Conservation (phyloP, 2,113 vertebrate genomes). For the Chaetops frenatus region DNA sequence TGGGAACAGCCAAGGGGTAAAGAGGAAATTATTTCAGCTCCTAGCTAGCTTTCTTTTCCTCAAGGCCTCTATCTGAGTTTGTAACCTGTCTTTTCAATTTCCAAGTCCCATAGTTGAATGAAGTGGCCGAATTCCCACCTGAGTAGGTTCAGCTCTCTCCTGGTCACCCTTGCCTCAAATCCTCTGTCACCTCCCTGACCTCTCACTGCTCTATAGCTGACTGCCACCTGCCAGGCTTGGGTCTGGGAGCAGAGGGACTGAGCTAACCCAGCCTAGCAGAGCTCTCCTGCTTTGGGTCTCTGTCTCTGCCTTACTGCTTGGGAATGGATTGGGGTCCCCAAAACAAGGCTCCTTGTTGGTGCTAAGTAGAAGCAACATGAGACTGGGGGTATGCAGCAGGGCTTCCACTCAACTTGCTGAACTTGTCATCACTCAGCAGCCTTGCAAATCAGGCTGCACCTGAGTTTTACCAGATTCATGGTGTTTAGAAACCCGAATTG, state of each 20-base stretch:
- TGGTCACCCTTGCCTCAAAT: neutral
- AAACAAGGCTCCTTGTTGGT: neutral
- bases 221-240: neutral
- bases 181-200: neutral
- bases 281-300: neutral
- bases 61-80: neutral
- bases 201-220: neutral
- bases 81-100: neutral
- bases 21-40: neutral
- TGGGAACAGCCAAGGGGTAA: neutral
- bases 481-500: neutral
- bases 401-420: neutral
- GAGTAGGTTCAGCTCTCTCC: neutral
- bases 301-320: neutral
- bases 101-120: neutral
- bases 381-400: neutral
- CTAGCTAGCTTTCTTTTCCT: neutral
- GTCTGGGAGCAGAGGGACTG: neutral
- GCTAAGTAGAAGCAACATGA: neutral
- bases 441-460: neutral
- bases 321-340: neutral
- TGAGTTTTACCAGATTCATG: neutral
- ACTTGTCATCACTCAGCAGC: neutral
- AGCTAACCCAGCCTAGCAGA: neutral
- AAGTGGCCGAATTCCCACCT: neutral